Conservation (phyloP, 2,113 vertebrate species). For the Chaetura pelagica region DNA sequence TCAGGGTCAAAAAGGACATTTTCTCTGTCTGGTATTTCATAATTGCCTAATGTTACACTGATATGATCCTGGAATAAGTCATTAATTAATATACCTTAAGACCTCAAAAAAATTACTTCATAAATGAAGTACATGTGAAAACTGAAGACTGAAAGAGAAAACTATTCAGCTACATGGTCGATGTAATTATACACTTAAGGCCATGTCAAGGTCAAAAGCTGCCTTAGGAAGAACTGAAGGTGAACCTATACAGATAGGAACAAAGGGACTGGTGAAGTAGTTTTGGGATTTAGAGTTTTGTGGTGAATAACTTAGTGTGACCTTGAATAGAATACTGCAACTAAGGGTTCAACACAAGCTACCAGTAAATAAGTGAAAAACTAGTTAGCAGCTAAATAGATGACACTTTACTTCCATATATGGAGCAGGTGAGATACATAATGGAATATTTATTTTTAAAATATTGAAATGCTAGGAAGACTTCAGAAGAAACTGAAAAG, state of each 20-base stretch:
- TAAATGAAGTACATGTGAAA: neutral
- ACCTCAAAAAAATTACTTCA: neutral
- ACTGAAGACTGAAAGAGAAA: neutral
- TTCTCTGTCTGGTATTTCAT: neutral
- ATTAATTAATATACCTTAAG: neutral
- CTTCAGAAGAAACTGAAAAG: neutral
- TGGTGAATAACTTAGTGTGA: neutral
- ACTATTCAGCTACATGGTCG: neutral
- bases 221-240: neutral
- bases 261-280: neutral
- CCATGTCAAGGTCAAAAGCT: neutral
- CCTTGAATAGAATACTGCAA: neutral
- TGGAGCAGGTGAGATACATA: neutral
- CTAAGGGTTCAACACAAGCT: neutral
- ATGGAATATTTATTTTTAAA: neutral
- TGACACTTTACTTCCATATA: neutral
- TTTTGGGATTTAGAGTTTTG: neutral
- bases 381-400: neutral
- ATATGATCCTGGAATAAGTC: neutral
- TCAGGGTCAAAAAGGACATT: neutral
- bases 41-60: neutral
- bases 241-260: neutral
- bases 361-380: neutral
- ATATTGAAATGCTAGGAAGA: neutral
- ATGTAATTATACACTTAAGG: neutral